Conservation (phyloP, 2,797 vertebrate species). For the Arctocebus calabarensis region DNA sequence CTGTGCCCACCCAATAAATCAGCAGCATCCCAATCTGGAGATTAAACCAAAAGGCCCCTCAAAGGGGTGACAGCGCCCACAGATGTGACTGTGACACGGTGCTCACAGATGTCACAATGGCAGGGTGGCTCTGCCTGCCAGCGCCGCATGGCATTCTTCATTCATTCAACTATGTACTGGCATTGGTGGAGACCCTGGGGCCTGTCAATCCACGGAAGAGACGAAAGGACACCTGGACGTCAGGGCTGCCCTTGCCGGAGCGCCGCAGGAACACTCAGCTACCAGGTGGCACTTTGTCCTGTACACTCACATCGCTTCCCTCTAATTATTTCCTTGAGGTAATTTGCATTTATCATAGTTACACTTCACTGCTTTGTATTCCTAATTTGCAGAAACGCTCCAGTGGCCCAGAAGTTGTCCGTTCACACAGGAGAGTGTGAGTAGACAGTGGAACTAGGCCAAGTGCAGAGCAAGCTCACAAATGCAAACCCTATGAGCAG, state of each 20-base stretch:
- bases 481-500: accelerated
- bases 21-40: neutral
- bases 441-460: accelerated
- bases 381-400: accelerated
- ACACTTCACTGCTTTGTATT: accelerated
- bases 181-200: neutral
- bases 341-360: neutral
- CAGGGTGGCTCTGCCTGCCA: accelerated
- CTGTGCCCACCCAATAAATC: neutral
- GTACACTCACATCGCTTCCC: neutral
- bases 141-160: accelerated
- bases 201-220: accelerated
- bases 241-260: neutral
- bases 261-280: accelerated
- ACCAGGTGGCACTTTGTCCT: accelerated
- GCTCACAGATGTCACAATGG: accelerated
- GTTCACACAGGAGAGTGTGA: accelerated
- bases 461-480: accelerated
- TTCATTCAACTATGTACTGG: accelerated
- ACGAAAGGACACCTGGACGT: neutral
- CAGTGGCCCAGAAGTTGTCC: neutral
- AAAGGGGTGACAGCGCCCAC: neutral
- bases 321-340: neutral
- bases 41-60: accelerated
- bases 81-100: accelerated